Evolutionary conservation across 1,140 invertebrate genomes (phyloP).

Genomic region (Potamilus streckersoni): DNA sequence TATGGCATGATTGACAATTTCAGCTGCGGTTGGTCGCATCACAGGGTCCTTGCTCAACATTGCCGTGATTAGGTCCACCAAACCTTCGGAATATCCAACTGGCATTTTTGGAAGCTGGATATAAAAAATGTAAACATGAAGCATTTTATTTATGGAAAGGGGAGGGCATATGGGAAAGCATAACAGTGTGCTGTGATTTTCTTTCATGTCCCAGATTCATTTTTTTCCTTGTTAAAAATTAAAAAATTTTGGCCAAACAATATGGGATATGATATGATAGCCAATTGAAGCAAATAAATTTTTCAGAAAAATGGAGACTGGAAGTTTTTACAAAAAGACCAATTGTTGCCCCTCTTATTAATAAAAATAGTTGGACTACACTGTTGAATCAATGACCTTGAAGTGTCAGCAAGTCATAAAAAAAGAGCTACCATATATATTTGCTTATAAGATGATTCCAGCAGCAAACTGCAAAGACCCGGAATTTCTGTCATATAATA

Average conservation of each 20-base stretch:
- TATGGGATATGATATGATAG: background rate
- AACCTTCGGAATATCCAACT: slow-evolving; percentile 24
- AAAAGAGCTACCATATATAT: too few species aligned
- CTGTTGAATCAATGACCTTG: too few species aligned
- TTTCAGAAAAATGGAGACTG: too few species aligned
- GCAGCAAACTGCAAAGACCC: too few species aligned
- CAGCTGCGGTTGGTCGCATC: slow-evolving; percentile 31
- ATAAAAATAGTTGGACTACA: too few species aligned
- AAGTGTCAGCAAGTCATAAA: too few species aligned
- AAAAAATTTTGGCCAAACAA: background rate
- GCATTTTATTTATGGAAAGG: background rate
- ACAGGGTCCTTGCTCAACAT: slow-evolving; percentile 39
- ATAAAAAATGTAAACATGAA: background rate
- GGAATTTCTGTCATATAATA: too few species aligned
- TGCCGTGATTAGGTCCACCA: slow-evolving; percentile 27
- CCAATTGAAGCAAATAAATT: background rate
- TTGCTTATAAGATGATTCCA: too few species aligned
- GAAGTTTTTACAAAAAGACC: too few species aligned
- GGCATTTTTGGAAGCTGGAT: slow-evolving; percentile 40
- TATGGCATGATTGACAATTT: slow-evolving; percentile 32
- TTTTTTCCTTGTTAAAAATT: background rate
- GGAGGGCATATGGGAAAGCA: background rate
- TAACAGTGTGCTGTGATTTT: background rate
- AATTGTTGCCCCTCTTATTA: too few species aligned
- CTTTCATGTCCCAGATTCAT: background rate